A percentile compares a stretch with the other conserved stretches of the same genome.
phyloP scores from a whole-genome alignment of 2,888 invertebrate genomes.

The Acleris holmiana region DNA sequence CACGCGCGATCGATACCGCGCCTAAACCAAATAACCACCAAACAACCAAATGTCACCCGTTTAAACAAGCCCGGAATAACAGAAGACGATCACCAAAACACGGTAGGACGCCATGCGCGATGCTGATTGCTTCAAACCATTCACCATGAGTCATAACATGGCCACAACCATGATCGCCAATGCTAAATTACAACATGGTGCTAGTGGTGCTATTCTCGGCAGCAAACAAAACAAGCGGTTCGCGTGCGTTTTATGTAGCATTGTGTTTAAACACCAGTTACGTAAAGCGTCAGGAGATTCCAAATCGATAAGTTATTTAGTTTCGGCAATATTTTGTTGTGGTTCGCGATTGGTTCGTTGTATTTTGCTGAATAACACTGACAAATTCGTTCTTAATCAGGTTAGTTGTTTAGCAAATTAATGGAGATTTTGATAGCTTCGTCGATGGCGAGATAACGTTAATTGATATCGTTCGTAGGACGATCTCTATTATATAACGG shows the following conservation, averaged over 20 bases:
- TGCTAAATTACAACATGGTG: constrained; percentile 47
- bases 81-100: constrained; percentile 5
- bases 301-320: constrained; percentile 69
- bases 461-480: constrained; percentile 18
- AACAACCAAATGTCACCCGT: constrained; percentile 36
- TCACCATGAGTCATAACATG: constrained; percentile 64
- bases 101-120: constrained; percentile 43
- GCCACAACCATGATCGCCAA: constrained; percentile 60
- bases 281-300: constrained; percentile 61
- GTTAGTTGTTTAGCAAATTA: background rate
- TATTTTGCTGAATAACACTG: constrained; percentile 8
- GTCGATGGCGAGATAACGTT: constrained; percentile 18
- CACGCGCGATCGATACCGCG: constrained; percentile 66
- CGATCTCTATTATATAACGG: constrained; percentile 28
- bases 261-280: constrained; percentile 54
- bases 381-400: constrained; percentile 8
- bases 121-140: constrained; percentile 57
- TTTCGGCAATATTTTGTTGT: constrained; percentile 41
- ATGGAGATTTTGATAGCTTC: constrained; percentile 10
- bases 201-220: constrained; percentile 53
- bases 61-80: constrained; percentile 23
- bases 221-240: constrained; percentile 38
- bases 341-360: constrained; percentile 43
- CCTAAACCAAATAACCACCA: constrained; percentile 40
- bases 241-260: constrained; percentile 45